A percentile compares a stretch with the other conserved stretches of the same genome.
Evolutionary conservation across 2,888 invertebrate genomes (phyloP).

Genomic region (Zhengitettix transpicula): DNA sequence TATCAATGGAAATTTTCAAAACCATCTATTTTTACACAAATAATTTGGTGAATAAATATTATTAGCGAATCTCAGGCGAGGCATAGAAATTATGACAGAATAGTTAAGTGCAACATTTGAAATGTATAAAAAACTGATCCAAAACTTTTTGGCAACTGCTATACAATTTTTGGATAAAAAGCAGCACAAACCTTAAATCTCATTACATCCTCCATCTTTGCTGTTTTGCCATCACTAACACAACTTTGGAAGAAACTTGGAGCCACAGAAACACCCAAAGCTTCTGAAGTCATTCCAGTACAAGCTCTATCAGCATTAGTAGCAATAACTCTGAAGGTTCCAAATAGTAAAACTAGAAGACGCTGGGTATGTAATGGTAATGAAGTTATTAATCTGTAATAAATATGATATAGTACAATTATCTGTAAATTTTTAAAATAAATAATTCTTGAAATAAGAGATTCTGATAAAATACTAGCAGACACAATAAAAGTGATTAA

Average conservation of each 20-base stretch:
- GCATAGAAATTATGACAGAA: too few relatives aligned
- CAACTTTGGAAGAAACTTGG: slow-evolving; percentile 94
- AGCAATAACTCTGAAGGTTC: slow-evolving; percentile 90
- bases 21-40: too few relatives aligned
- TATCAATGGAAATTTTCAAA: too few relatives aligned
- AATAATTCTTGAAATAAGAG: not conserved
- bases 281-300: slow-evolving; percentile 90
- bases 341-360: slow-evolving; percentile 84
- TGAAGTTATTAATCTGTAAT: slow-evolving; percentile 63
- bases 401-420: not conserved
- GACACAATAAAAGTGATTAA: not conserved
- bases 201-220: slow-evolving; percentile 89
- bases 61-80: too few relatives aligned
- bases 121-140: too few relatives aligned
- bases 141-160: too few relatives aligned
- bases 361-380: slow-evolving; percentile 83
- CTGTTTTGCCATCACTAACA: slow-evolving; percentile 86
- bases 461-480: not conserved
- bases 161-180: too few relatives aligned
- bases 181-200: slow-evolving; percentile 60
- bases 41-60: too few relatives aligned
- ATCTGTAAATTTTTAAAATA: too few relatives aligned
- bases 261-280: slow-evolving; percentile 86
- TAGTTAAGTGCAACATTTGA: too few relatives aligned
- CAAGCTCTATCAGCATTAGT: slow-evolving; percentile 78